These are phyloP conservation scores for Hemitrygon akajei DNA, from an alignment of 2,797 vertebrate species.

Conservation along the genomic window DNA sequence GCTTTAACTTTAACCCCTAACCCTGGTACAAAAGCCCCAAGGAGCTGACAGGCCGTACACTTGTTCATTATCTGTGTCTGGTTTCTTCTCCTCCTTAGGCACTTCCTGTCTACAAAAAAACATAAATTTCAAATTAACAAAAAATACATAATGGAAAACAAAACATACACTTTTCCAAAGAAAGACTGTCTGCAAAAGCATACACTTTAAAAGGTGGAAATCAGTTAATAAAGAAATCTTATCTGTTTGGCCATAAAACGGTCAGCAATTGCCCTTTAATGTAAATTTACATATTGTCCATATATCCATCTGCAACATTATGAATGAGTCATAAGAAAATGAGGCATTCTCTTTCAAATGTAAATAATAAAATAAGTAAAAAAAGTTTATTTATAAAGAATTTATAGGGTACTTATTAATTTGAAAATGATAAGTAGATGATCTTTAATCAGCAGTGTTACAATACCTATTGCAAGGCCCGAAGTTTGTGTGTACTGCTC, in stretches of 20 bases:
- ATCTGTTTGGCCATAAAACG: neutral
- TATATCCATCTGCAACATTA: neutral
- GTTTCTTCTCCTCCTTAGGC: slow-evolving; percentile 32
- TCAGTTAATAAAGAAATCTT: neutral
- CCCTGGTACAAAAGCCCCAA: slow-evolving; percentile 19
- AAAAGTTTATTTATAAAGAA: too few species aligned
- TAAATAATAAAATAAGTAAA: too few species aligned
- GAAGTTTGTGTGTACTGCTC: too few species aligned
- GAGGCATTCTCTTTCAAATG: too few species aligned
- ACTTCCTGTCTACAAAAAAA: slow-evolving; percentile 35
- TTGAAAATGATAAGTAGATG: too few species aligned
- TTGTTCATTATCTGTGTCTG: slow-evolving; percentile 34
- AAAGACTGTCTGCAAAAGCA: slow-evolving; percentile 24
- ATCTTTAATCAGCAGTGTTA: too few species aligned
- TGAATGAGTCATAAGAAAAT: neutral
- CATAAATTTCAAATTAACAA: slow-evolving; percentile 34
- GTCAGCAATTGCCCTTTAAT: neutral
- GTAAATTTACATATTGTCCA: neutral
- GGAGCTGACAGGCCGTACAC: slow-evolving; percentile 27
- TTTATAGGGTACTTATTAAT: too few species aligned
- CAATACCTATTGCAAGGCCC: too few species aligned
- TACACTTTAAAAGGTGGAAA: neutral
- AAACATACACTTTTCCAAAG: slow-evolving; percentile 17
- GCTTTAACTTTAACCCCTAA: neutral
- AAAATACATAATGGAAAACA: slow-evolving; percentile 25